These are phyloP conservation scores for Nephrocerus scutellatus DNA, from an alignment of 2,888 invertebrate species.

Conservation along the genomic window DNA sequence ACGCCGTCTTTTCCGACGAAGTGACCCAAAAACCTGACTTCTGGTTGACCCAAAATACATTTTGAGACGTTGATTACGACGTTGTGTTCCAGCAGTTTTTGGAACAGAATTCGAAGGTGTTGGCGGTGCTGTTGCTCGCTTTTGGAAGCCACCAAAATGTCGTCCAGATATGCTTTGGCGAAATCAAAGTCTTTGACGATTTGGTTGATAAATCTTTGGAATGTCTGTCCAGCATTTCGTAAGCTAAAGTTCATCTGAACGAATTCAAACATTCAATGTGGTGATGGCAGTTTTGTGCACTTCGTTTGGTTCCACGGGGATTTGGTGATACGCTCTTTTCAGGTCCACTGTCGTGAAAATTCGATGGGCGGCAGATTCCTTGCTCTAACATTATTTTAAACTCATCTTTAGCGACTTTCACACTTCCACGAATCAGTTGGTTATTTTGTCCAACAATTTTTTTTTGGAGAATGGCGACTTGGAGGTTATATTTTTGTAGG, in stretches of 20 bases:
- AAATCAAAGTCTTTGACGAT: conserved; percentile 14
- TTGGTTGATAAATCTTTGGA: conserved; percentile 17
- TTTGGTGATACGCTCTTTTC: conserved; percentile 18
- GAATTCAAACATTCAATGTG: conserved; percentile 20
- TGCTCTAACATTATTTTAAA: conserved; percentile 21
- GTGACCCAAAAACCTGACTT: conserved; percentile 20
- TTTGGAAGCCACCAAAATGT: conserved; percentile 27
- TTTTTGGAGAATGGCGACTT: too few relatives aligned
- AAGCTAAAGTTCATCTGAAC: conserved; percentile 16
- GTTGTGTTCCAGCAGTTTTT: conserved; percentile 22
- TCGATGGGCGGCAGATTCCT: conserved; percentile 42
- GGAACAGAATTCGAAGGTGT: conserved; percentile 22
- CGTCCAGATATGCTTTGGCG: conserved; percentile 29
- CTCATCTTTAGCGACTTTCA: conserved; percentile 5
- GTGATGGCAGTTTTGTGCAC: conserved; percentile 18
- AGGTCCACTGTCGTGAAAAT: conserved; percentile 19
- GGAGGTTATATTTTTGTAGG: too few relatives aligned
- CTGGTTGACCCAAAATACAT: conserved; percentile 14
- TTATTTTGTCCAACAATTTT: too few relatives aligned
- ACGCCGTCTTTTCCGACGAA: conserved; percentile 12
- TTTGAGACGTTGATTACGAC: conserved; percentile 24
- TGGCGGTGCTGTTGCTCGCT: conserved; percentile 20
- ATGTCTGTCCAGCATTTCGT: conserved; percentile 19
- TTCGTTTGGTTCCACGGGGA: conserved; percentile 15
- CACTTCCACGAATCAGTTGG: too few relatives aligned